Base-by-base conservation (phyloP, 2,888 invertebrate genomes). In the Phyllotreta striolata region DNA sequence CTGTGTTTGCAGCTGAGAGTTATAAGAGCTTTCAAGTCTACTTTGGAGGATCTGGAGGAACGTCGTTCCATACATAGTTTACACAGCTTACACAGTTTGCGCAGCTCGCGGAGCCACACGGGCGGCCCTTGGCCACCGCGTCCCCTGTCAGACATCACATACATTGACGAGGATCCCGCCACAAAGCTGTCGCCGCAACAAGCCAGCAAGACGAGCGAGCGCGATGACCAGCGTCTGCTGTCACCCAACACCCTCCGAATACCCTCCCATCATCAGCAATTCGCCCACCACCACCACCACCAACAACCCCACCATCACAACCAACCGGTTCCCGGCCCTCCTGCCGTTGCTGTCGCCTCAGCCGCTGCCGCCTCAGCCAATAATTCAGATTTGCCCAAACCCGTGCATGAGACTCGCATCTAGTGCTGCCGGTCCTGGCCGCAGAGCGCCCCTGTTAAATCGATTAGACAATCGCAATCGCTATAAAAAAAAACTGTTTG, bases 11-110 rank as follows among this genome's bases (percentile, higher is more conserved):
- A 98, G 98, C 92, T 98, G 88, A 95, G 98, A 86, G 98, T 99
- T 86, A 97, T 98, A 87, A 95, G 97, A 88, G 98, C 98, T 84
- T 99, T 98, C 94, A 96, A 94, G 88, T 96, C 96, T 81, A 97
- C 93, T 82, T 89, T 99, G 89, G 98, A 99, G 90, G 98, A 98
- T 88, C 88, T 98, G 87, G 98, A 96, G 87, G 98, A 99, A 87
- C 92, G 96, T 80, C 95, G 98, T 84, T 97, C 96, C 84, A 91
- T 96, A 85, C 96, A 97, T 90, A 96, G 96, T 88, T 91, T 95
- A 84, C 94, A 94, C 85, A 94, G 93, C 83, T 90, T 93, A 85
- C 93, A 93, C 87, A 91, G 91, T 86, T 88, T 91, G 81, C 87
- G 89, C 84, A 88, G 87, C 82, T 89, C 89, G 81, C 91, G 90